Conservation (phyloP, 2,888 invertebrate genomes). For the Quadroppia sp. region DNA sequence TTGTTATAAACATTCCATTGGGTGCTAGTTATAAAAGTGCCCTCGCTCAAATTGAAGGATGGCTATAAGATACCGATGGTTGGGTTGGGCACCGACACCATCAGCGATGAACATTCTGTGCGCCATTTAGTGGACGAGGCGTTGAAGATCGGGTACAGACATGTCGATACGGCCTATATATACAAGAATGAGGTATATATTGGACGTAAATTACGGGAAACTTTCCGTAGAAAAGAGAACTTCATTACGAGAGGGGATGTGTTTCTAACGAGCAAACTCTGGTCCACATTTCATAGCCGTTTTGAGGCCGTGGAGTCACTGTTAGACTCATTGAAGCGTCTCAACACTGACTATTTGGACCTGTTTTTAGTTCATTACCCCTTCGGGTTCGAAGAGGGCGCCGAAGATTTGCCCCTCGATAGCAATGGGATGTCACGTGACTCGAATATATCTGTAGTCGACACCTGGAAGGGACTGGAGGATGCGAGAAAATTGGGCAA, state of each 20-base stretch:
- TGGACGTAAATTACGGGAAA: neutral
- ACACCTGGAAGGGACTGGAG: slow-evolving; percentile 61
- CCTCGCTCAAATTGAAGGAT: neutral
- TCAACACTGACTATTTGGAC: neutral
- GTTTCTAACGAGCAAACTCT: neutral
- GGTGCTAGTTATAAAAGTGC: neutral
- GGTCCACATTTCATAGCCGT: neutral
- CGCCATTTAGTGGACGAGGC: neutral
- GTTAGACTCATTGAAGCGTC: neutral
- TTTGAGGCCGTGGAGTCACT: neutral
- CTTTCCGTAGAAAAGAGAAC: neutral
- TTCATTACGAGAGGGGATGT: neutral
- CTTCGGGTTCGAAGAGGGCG: neutral
- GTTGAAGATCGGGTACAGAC: neutral
- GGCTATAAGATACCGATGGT: neutral
- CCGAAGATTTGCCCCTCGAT: neutral
- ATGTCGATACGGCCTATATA: neutral
- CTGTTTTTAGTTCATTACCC: neutral
- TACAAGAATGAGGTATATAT: neutral
- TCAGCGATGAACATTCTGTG: neutral
- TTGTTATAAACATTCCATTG: no score
- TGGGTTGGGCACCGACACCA: neutral
- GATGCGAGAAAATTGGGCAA: slow-evolving; percentile 65
- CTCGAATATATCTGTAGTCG: neutral
- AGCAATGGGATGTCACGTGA: neutral